Conservation (phyloP, 2,113 vertebrate genomes). For the Oceanodroma tethys region DNA sequence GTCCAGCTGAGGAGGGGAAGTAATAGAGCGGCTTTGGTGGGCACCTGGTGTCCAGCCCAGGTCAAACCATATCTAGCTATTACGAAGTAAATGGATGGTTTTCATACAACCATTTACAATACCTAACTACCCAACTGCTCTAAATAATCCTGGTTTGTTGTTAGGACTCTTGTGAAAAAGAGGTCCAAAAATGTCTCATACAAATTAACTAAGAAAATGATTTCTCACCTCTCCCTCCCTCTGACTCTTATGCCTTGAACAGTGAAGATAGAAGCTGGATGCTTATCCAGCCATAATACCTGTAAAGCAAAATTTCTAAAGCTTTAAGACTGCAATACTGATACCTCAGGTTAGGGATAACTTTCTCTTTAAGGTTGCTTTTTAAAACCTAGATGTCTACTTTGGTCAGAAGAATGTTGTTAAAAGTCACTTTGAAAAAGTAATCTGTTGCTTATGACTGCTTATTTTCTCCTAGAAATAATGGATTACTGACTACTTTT, state of each 20-base stretch:
- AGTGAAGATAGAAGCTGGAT: neutral
- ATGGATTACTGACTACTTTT: neutral
- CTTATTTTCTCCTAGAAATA: constrained; percentile 6
- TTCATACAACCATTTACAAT: neutral
- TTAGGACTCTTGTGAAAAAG: neutral
- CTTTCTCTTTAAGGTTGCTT: neutral
- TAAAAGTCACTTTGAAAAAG: constrained; percentile 12
- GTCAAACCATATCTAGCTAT: neutral
- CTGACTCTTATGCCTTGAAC: neutral
- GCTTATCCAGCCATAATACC: neutral
- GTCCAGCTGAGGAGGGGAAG: neutral
- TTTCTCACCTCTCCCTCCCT: neutral
- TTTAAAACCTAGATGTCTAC: neutral
- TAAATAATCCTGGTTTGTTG: neutral
- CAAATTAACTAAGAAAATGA: neutral
- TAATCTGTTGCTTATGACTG: neutral
- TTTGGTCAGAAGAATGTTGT: neutral
- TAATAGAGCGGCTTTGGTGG: neutral
- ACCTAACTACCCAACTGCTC: neutral
- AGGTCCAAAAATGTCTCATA: neutral
- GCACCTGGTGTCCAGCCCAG: neutral
- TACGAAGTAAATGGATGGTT: neutral
- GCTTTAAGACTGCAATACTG: neutral
- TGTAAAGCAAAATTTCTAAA: neutral
- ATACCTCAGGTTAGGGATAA: neutral